phyloP scores from a whole-genome alignment of 2,797 vertebrate genomes.

The Moxostoma hubbsi region DNA sequence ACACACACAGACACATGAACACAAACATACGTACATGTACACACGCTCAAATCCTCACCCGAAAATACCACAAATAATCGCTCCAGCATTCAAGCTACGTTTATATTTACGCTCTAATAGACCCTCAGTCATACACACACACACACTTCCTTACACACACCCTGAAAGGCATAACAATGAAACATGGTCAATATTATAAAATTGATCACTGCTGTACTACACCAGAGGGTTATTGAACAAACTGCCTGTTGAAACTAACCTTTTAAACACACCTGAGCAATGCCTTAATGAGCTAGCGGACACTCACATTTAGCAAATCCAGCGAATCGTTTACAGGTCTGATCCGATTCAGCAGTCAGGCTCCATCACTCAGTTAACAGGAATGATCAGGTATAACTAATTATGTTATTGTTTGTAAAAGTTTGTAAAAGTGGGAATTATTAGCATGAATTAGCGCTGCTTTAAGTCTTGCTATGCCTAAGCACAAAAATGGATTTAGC shows the following conservation, averaged over 20 bases:
- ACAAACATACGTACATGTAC: conserved; percentile 27
- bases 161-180: conserved; percentile 74
- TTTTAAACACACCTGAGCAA: conserved; percentile 69
- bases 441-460: conserved; percentile 37
- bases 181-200: conserved; percentile 74
- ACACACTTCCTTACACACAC: conserved; percentile 42
- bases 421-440: conserved; percentile 38
- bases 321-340: conserved; percentile 49
- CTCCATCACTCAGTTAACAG: conserved; percentile 48
- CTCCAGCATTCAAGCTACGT: conserved; percentile 17
- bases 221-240: conserved; percentile 74
- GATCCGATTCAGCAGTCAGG: conserved; percentile 17
- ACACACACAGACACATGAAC: conserved; percentile 66
- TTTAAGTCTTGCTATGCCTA: conserved; percentile 1
- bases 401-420: conserved; percentile 1
- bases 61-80: conserved; percentile 18
- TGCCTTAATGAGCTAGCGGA: conserved; percentile 66
- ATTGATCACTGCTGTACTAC: conserved; percentile 77
- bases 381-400: conserved; percentile 50
- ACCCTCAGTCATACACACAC: background rate
- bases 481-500: conserved; percentile 3
- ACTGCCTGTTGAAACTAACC: conserved; percentile 69
- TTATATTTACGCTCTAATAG: conserved; percentile 40
- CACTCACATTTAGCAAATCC: conserved; percentile 59
- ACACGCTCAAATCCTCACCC: background rate